Conservation (phyloP, 1,140 invertebrate genomes). For the Glomeris maerens region DNA sequence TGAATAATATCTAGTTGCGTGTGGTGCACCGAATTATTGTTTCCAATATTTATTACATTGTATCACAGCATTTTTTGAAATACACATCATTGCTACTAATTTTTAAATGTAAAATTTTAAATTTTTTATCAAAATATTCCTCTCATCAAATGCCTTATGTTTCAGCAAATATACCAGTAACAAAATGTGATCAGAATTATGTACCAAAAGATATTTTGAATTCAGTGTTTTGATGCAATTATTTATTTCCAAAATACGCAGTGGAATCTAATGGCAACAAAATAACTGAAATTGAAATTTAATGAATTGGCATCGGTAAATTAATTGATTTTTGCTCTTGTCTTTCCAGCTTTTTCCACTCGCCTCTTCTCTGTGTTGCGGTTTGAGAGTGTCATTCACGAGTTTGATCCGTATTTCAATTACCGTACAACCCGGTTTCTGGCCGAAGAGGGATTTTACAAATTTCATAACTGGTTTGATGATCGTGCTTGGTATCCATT, state of each 20-base stretch:
- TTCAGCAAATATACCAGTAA: no score
- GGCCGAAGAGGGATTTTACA: conserved; percentile 91
- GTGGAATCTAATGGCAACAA: no score
- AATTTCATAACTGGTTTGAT: conserved; percentile 99
- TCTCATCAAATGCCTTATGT: no score
- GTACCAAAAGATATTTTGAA: no score
- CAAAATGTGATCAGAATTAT: no score
- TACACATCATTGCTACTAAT: neutral
- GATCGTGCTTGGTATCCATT: conserved; percentile 96
- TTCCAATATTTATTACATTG: neutral
- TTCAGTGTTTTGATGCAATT: no score
- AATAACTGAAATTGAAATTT: no score
- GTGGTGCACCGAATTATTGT: conserved; percentile 5
- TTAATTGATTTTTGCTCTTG: conserved; percentile 15
- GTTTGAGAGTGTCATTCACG: conserved; percentile 96
- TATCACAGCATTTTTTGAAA: neutral
- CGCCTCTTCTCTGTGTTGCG: conserved; percentile 89
- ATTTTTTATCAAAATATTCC: no score
- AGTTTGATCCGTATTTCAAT: conserved; percentile 99
- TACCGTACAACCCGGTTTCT: conserved; percentile 91
- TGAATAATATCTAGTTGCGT: neutral
- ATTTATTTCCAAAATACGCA: no score
- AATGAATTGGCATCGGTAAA: neutral
- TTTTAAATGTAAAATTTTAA: neutral
- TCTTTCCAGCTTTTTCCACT: conserved; percentile 78